Evolutionary conservation across 2,888 invertebrate species (phyloP), one percentile per base, ranked within the genome.

Genomic region (Xestia rhomboidea): DNA sequence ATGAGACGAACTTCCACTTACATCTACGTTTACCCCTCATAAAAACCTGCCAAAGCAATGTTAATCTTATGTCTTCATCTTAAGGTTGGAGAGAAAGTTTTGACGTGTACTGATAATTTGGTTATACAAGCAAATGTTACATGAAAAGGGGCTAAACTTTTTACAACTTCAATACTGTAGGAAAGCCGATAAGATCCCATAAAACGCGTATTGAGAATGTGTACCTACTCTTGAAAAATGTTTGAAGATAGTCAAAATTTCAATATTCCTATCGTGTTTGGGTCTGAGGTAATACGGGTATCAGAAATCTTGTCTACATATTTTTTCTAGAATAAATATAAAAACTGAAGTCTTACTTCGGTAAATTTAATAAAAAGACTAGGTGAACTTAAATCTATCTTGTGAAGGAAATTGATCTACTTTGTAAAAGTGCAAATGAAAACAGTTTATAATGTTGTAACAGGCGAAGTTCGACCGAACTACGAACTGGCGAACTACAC

Each of bases 151-250:
- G 92, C 92, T 93, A 93, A 95, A 95, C 94, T 95, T 95, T 95
- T 95, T 95, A 95, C 94, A 95, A 94, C 94, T 94, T 92, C 92
- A 93, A 94, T 93, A 93, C 93, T 93, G 91, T 92, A 92, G 85
- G 93, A 93, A 94, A 94, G 93, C 93, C 93, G 94, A 95, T 94
- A 95, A 95, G 94, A 93, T 93, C 91, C 90, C 88, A 92, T 94
- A 93, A 93, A 93, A 92, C 91, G 88, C 87, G 89, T 89, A 92
- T 93, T 91, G 92, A 90, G 90, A 91, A 91, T 90, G 90, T 89
- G 87, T 79, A 62, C 30, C 24, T 91, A 89, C 92, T 92, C 89
- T 89, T 87, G 88, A 90, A 91, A 91, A 92, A 93, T 88, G 85
- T 90, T 88, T 77, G 67, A 62, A 77, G 77, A 77, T 85, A 81